Evolutionary conservation across 2,797 vertebrate genomes (phyloP).

Genomic region (Karalla daura): DNA sequence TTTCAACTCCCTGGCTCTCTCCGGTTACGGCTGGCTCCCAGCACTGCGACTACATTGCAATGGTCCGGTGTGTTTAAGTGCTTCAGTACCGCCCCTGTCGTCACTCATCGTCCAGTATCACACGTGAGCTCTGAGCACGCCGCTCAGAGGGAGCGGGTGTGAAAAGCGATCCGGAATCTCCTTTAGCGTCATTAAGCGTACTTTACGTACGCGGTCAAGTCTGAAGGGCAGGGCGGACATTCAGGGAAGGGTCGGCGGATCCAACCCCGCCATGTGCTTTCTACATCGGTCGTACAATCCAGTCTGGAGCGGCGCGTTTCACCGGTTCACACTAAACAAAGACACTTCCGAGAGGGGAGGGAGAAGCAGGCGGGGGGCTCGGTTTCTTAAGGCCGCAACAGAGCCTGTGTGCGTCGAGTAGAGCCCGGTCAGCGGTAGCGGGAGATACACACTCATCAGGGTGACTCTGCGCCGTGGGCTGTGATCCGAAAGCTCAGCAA

Average conservation of each 20-base stretch:
- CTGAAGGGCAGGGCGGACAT: constrained; percentile 52
- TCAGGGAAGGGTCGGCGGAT: constrained; percentile 8
- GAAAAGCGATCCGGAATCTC: constrained; percentile 61
- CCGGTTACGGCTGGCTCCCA: too few species aligned
- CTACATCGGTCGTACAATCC: constrained; percentile 70
- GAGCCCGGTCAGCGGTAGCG: constrained; percentile 42
- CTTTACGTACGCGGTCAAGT: constrained; percentile 49
- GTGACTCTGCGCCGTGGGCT: constrained; percentile 15
- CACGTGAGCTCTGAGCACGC: constrained; percentile 31
- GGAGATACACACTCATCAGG: constrained; percentile 58
- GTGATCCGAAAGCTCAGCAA: constrained; percentile 10
- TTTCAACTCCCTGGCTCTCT: too few species aligned
- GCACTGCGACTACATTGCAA: background rate
- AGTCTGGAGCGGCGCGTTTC: constrained; percentile 35
- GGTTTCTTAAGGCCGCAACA: constrained; percentile 60
- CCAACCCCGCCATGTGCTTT: constrained; percentile 54
- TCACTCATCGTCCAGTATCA: constrained; percentile 25
- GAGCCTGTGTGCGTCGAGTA: constrained; percentile 59
- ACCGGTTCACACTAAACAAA: constrained; percentile 76
- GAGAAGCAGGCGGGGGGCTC: constrained; percentile 51
- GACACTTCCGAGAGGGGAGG: constrained; percentile 72
- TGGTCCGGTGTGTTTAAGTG: constrained; percentile 37
- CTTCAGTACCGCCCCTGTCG: constrained; percentile 37
- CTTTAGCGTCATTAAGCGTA: constrained; percentile 54
- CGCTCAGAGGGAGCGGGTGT: constrained; percentile 29